phyloP scores from a whole-genome alignment of 2,113 vertebrate genomes.

The Phalacrocorax aristotelis region DNA sequence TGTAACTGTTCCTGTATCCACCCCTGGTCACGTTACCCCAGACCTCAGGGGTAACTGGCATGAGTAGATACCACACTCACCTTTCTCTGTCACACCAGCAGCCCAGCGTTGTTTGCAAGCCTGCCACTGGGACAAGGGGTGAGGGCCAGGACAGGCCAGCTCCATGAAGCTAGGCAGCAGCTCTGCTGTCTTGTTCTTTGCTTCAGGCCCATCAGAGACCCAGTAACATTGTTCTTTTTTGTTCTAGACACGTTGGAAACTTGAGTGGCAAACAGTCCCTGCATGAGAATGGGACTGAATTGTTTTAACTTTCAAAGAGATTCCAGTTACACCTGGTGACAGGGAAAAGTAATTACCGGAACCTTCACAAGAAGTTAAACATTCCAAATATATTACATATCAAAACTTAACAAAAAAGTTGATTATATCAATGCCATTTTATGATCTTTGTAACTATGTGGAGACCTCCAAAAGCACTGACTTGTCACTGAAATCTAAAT shows the following conservation, averaged over 20 bases:
- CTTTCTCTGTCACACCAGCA: background rate
- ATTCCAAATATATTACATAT: background rate
- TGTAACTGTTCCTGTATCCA: background rate
- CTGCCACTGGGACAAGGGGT: background rate
- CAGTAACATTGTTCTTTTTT: background rate
- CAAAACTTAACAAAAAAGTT: background rate
- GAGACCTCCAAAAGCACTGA: background rate
- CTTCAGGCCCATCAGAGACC: background rate
- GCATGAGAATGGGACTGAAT: background rate
- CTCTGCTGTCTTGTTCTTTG: background rate
- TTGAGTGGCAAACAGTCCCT: background rate
- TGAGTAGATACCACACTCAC: background rate
- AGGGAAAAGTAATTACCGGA: background rate
- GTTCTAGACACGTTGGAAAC: background rate
- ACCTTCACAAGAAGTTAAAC: background rate
- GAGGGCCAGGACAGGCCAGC: background rate
- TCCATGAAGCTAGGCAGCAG: background rate
- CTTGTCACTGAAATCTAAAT: background rate
- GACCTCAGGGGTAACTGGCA: background rate
- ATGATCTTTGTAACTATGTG: background rate
- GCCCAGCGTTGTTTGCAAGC: background rate
- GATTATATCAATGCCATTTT: background rate
- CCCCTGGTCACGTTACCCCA: fast-evolving
- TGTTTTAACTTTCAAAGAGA: background rate
- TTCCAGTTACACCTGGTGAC: background rate